A percentile compares a stretch with the other conserved stretches of the same genome.
phyloP scores from a whole-genome alignment of 92 coral and sea anemone species.

The Parazoanthus darwini region DNA sequence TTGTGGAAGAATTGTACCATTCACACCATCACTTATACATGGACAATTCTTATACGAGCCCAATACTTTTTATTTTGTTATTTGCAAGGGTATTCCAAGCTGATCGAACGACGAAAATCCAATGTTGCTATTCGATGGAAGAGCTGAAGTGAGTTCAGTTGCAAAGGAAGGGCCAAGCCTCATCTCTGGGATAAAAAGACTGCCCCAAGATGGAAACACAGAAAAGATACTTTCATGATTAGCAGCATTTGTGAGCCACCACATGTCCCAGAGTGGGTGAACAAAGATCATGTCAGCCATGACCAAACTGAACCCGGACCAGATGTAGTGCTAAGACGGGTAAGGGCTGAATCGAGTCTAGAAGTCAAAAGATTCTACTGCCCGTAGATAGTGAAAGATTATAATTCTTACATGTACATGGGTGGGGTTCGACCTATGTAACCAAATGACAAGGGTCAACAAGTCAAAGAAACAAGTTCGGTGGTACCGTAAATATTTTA shows the following conservation, averaged over 20 bases:
- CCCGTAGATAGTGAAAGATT: conserved; percentile 5
- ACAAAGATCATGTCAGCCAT: conserved; percentile 33
- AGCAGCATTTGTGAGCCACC: conserved; percentile 46
- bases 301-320: conserved; percentile 22
- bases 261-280: conserved; percentile 51
- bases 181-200: conserved; percentile 36
- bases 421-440: conserved; percentile 17
- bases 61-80: conserved; percentile 36
- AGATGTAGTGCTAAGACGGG: conserved; percentile 21
- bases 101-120: conserved; percentile 38
- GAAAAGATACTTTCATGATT: conserved; percentile 43
- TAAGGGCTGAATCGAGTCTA: conserved; percentile 24
- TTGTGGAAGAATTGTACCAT: conserved; percentile 40
- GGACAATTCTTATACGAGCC: conserved; percentile 56
- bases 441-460: conserved; percentile 53
- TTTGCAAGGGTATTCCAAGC: conserved; percentile 27
- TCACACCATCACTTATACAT: conserved; percentile 45
- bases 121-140: background rate
- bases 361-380: conserved; percentile 26
- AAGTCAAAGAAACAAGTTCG: conserved; percentile 25
- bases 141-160: conserved; percentile 43
- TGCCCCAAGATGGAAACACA: conserved; percentile 39
- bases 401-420: background rate
- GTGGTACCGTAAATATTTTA: too few species aligned
- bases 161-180: conserved; percentile 39